Evolutionary conservation across 2,113 vertebrate genomes (phyloP), one percentile per base, ranked within the genome.

Genomic region (Festucalex cinctus): DNA sequence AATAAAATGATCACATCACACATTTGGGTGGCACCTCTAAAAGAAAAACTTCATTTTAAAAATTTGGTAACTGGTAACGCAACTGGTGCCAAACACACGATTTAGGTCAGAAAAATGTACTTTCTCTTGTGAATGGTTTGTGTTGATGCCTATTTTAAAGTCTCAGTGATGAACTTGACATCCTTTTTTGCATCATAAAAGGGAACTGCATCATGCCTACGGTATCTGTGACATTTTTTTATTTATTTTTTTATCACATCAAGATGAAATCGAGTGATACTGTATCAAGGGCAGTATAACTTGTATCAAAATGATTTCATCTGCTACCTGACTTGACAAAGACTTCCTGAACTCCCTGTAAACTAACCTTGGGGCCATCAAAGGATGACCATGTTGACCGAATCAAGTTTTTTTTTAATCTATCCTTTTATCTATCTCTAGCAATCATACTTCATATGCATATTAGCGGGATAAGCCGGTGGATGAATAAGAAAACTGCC

Each of bases 311-410:
- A n/a, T n/a, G n/a, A n/a, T n/a, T n/a, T n/a, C n/a, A n/a, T n/a
- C n/a, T n/a, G n/a, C n/a, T n/a, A n/a, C n/a, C n/a, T n/a, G n/a
- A n/a, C n/a, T n/a, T n/a, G n/a, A n/a, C n/a, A n/a, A n/a, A n/a
- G n/a, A n/a, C n/a, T n/a, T n/a, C n/a, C 71, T 76, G 1, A 32
- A 65, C 58, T 54, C 63, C 57, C 44, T 17, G 59, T 57, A 76
- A 41, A 73, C 63, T 61, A 83, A 74, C 62, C 59, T 36, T 36
- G 10, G 20, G 58, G 83, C 86, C 81, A 87, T 89, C 87, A 88
- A 85, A 75, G 79, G 85, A 88, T 88, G 85, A 89, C 28, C 59
- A 22, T 41, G 17, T 62, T 78, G 83, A 77, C 73, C 83, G 78
- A 84, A 73, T 69, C 28, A 32, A 32, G 4, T 32, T 32, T 32